A percentile compares a stretch with the other conserved stretches of the same genome.
Evolutionary conservation across 2,113 vertebrate genomes (phyloP).

Genomic region (Cephalophus harveyi): DNA sequence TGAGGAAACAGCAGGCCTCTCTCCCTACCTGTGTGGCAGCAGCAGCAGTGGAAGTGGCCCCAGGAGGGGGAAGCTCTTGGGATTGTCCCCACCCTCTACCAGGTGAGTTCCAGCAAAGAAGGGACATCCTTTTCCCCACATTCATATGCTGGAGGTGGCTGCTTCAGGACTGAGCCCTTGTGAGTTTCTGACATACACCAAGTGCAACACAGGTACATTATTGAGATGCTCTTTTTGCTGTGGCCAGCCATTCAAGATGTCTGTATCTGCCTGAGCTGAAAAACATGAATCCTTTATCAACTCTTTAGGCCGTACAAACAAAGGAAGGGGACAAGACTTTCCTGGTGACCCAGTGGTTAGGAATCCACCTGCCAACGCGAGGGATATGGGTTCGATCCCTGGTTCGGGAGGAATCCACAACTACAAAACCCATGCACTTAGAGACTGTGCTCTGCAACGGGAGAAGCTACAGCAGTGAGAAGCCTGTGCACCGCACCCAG

Average conservation of each 20-base stretch:
- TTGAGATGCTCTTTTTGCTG: background rate
- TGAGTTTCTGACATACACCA: background rate
- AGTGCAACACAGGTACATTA: background rate
- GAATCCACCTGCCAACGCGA: background rate
- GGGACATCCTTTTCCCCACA: background rate
- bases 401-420: background rate
- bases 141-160: too few relatives aligned
- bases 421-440: background rate
- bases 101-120: background rate
- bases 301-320: background rate
- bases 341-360: background rate
- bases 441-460: background rate
- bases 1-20: background rate
- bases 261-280: background rate
- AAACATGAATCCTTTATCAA: background rate
- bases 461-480: background rate
- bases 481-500: accelerated
- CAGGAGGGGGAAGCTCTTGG: background rate
- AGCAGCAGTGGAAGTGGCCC: background rate
- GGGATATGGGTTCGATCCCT: background rate
- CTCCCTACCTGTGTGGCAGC: background rate
- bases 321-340: background rate
- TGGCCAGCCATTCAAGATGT: background rate
- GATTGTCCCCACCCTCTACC: background rate
- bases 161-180: background rate